Conservation (phyloP, 2,113 vertebrate genomes). For the Propithecus coquereli region DNA sequence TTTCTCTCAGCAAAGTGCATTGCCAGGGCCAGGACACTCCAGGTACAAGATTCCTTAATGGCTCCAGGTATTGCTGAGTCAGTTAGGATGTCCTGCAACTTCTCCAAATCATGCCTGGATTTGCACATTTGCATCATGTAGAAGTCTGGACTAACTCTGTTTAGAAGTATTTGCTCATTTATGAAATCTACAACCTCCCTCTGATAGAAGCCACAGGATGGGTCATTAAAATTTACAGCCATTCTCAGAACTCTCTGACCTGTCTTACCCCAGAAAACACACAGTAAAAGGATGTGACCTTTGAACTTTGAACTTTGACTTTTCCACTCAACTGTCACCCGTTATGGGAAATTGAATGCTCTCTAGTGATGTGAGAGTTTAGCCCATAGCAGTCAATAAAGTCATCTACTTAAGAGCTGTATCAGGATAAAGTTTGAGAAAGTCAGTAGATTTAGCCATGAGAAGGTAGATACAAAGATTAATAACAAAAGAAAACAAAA, state of each 20-base stretch:
- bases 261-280: background rate
- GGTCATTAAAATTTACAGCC: background rate
- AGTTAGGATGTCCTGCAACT: background rate
- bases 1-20: background rate
- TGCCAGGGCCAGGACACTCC: background rate
- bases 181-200: constrained; percentile 24
- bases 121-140: background rate
- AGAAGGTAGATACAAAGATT: background rate
- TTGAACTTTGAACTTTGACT: background rate
- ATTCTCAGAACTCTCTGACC: background rate
- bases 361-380: background rate
- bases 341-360: background rate
- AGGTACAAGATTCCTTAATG: background rate
- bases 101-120: background rate
- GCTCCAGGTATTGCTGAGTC: background rate
- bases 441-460: background rate
- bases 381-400: accelerated
- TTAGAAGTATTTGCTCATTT: background rate
- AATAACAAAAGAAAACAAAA: background rate
- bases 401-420: background rate
- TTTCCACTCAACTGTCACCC: background rate
- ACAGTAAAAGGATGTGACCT: background rate
- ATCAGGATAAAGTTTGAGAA: background rate
- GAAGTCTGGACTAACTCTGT: background rate
- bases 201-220: background rate